These are phyloP conservation scores for Drosophila koepferae DNA, from an alignment of 2,888 invertebrate species.

Conservation along the genomic window DNA sequence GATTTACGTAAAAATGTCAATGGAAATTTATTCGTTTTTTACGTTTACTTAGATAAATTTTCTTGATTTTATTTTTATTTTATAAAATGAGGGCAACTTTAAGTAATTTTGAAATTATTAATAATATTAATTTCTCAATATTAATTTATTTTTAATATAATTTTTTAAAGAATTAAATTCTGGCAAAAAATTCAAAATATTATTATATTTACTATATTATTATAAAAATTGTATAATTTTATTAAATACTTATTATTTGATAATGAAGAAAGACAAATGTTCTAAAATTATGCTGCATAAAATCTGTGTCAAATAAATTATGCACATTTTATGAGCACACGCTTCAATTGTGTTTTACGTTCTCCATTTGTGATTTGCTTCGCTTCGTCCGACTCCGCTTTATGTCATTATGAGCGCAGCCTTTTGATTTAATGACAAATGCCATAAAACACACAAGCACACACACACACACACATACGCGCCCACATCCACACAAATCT, in stretches of 20 bases:
- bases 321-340: slow-evolving; percentile 48
- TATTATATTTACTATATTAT: not conserved
- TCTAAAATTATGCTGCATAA: slow-evolving; percentile 12
- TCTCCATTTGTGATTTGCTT: slow-evolving; percentile 50
- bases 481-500: slow-evolving; percentile 15
- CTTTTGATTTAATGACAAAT: slow-evolving; percentile 78
- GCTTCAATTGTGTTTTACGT: slow-evolving; percentile 45
- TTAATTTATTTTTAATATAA: no score
- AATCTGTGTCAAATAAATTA: slow-evolving; percentile 60
- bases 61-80: no score
- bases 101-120: no score
- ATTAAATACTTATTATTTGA: not conserved
- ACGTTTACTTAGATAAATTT: no score
- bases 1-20: no score
- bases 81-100: no score
- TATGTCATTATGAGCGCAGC: slow-evolving; percentile 75
- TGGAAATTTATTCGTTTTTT: no score
- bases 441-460: slow-evolving; percentile 63
- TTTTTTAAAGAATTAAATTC: no score
- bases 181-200: no score
- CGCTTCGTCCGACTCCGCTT: slow-evolving; percentile 34
- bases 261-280: not conserved
- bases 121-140: no score
- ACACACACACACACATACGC: slow-evolving; percentile 11
- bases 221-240: not conserved